Evolutionary conservation across 2,797 vertebrate genomes (phyloP).

Genomic region (Morelia viridis): DNA sequence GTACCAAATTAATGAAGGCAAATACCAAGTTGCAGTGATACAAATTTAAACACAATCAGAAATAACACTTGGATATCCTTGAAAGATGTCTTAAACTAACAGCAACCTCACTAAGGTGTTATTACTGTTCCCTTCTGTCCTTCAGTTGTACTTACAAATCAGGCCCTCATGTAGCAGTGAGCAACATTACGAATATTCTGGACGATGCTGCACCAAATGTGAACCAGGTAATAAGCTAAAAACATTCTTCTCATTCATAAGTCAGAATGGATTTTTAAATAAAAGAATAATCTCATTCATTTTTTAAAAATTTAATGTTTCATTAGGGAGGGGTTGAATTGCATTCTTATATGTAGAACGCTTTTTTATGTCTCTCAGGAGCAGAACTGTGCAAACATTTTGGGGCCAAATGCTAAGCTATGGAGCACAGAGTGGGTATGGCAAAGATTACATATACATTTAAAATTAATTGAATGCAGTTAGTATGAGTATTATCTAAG

Average conservation of each 20-base stretch:
- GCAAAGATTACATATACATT: not conserved
- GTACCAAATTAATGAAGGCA: not conserved
- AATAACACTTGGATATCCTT: not conserved
- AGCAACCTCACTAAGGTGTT: constrained; percentile 17
- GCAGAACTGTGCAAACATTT: not conserved
- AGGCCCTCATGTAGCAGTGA: constrained; percentile 53
- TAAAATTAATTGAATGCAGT: not conserved
- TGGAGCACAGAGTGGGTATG: not conserved
- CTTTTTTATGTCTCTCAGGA: not conserved
- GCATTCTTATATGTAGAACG: not conserved
- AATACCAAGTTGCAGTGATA: not conserved
- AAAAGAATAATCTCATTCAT: not conserved
- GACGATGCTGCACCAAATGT: constrained; percentile 76
- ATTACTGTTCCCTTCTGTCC: constrained; percentile 25
- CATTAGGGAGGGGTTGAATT: not conserved
- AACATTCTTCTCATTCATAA: not conserved
- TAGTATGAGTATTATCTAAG: not conserved
- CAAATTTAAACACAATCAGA: not conserved
- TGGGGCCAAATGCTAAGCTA: not conserved
- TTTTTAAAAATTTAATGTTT: not conserved
- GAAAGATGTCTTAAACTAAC: not conserved
- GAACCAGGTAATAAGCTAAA: constrained; percentile 71
- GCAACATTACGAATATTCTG: constrained; percentile 67
- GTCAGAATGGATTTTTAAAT: not conserved
- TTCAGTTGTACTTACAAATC: constrained; percentile 69